These are phyloP conservation scores for Ophthalmolycus amberensis DNA, from an alignment of 2,113 vertebrate genomes.

Conservation along the genomic window DNA sequence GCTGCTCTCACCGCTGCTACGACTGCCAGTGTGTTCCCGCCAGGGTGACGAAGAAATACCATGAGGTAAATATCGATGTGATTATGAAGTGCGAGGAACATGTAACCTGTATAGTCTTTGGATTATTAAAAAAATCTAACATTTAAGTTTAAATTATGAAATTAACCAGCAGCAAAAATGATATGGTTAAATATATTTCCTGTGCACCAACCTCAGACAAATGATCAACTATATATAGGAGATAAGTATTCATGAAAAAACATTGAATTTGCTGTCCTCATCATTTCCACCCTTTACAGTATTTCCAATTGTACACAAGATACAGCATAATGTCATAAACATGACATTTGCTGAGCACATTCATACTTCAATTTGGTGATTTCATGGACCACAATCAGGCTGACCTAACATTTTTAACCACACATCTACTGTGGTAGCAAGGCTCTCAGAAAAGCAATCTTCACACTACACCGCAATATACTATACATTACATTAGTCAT, in stretches of 20 bases:
- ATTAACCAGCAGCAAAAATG: background rate
- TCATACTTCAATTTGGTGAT: background rate
- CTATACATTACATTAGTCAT: background rate
- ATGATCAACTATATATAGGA: no score
- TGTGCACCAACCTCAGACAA: background rate
- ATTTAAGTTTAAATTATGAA: no score
- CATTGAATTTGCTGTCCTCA: background rate
- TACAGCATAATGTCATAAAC: background rate
- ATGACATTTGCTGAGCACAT: background rate
- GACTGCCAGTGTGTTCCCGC: constrained; percentile 94
- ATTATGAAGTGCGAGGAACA: background rate
- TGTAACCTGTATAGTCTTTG: no score
- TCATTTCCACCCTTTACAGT: background rate
- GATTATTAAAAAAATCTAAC: background rate
- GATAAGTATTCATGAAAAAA: no score
- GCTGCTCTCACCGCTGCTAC: constrained; percentile 91
- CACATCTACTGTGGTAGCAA: background rate
- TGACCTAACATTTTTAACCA: background rate
- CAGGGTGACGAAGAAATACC: constrained; percentile 93
- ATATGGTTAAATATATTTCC: no score
- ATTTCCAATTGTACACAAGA: no score
- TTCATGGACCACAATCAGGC: background rate
- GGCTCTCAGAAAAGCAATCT: background rate
- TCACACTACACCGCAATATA: background rate
- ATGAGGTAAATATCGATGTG: constrained; percentile 85